phyloP scores from a whole-genome alignment of 2,888 invertebrate species.

The Ethmia dodecea region DNA sequence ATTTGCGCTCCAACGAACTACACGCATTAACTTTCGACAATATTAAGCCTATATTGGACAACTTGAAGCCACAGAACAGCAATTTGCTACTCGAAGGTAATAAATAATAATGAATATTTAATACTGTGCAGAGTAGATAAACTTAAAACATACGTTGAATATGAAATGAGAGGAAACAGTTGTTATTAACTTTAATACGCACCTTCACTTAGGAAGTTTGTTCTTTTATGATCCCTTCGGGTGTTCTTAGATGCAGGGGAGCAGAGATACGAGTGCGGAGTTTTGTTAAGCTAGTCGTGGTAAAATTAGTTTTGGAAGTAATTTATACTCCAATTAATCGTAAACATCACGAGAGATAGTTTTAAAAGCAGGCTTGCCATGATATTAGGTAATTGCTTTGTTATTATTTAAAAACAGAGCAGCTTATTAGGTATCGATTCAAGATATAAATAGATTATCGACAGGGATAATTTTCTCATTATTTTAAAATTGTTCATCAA shows the following conservation, averaged over 20 bases:
- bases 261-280: constrained; percentile 31
- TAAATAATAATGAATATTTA: constrained; percentile 44
- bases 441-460: too few relatives aligned
- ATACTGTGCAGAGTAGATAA: constrained; percentile 44
- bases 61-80: constrained; percentile 85
- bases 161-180: constrained; percentile 56
- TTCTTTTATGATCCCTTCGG: constrained; percentile 56
- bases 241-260: constrained; percentile 39
- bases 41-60: constrained; percentile 86
- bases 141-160: constrained; percentile 63
- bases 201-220: constrained; percentile 57
- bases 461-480: too few relatives aligned
- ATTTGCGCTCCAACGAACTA: constrained; percentile 86
- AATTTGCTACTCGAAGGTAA: constrained; percentile 87
- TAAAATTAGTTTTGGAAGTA: too few relatives aligned
- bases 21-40: constrained; percentile 87
- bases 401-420: too few relatives aligned
- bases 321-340: too few relatives aligned
- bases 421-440: too few relatives aligned
- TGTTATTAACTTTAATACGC: constrained; percentile 55
- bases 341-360: too few relatives aligned
- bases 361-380: too few relatives aligned
- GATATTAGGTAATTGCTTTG: too few relatives aligned
- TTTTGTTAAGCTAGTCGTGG: constrained; percentile 24
- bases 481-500: too few relatives aligned